phyloP scores from a whole-genome alignment of 1,140 invertebrate genomes.

The Drosophila lini region DNA sequence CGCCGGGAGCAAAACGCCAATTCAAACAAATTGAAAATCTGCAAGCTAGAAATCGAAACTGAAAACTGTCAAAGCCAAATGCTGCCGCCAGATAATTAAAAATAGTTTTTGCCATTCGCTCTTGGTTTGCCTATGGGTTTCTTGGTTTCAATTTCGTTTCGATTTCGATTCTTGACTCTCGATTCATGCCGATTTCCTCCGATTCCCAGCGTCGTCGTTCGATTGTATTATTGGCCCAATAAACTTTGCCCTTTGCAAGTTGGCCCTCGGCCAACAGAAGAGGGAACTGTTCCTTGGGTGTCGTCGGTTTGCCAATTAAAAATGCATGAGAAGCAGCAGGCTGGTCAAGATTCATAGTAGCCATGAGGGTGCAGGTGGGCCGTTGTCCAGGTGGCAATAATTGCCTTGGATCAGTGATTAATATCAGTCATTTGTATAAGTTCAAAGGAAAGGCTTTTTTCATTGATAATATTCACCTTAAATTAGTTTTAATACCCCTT shows the following conservation, averaged over 20 bases:
- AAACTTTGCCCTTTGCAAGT: conserved; percentile 68
- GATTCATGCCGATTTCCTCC: conserved; percentile 13
- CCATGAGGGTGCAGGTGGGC: conserved; percentile 13
- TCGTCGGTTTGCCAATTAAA: conserved; percentile 46
- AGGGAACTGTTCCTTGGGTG: conserved; percentile 21
- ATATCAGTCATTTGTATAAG: neutral
- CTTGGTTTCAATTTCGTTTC: conserved; percentile 38
- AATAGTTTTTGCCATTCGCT: conserved; percentile 57
- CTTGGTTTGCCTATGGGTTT: neutral
- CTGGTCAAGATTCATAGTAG: conserved; percentile 20
- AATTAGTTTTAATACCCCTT: neutral
- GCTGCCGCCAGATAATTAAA: conserved; percentile 54
- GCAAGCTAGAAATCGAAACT: conserved; percentile 51
- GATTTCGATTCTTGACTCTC: conserved; percentile 47
- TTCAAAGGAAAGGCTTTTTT: neutral
- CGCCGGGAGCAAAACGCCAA: conserved; percentile 42
- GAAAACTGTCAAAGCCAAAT: conserved; percentile 52
- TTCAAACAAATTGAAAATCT: conserved; percentile 58
- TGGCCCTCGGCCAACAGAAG: conserved; percentile 53
- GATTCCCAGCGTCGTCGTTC: conserved; percentile 18
- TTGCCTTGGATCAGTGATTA: conserved; percentile 9
- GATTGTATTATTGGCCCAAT: conserved; percentile 74
- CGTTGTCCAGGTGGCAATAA: conserved; percentile 15
- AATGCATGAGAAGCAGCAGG: conserved; percentile 23
- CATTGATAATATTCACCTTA: neutral